Base-by-base conservation (phyloP, 2,797 vertebrate genomes). In the Limnodromus scolopaceus region DNA sequence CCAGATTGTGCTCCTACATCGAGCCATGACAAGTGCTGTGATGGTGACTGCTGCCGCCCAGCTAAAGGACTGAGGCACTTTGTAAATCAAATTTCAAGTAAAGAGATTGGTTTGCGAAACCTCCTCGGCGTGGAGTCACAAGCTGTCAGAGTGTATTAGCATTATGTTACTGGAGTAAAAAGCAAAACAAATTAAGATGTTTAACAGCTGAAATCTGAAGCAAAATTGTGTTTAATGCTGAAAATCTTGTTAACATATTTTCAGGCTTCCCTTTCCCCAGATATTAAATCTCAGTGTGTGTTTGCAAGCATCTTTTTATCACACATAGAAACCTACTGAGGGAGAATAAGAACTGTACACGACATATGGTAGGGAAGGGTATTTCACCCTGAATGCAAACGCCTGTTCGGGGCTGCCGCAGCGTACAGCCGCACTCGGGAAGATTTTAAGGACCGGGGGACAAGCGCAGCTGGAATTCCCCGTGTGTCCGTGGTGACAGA, bases 181-280 rank as follows among this genome's bases (percentile, higher is more conserved):
- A 97, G 96, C 97, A 98, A 97, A 97, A 97, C 97, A 98, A 97
- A 98, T 98, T 98, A 98, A 97, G 98, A 98, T 97, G 92, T 97
- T 97, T 97, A 98, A 97, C 97, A 97, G 97, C 96, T 97, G 97
- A 98, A 98, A 98, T 97, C 96, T 97, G 97, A 98, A 95, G 86
- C 93, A 95, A 96, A 97, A 97, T 98, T 97, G 97, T 94, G 93
- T 97, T 98, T 97, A 97, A 97, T 97, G 93, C 95, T 81, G 92
- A 84, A 98, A 98, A 98, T 98, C 98, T 97, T 97, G 94, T 98
- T 98, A 98, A 68, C 60, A 28, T 96, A 96, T 96, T 97, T 95
- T 94, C 96, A 96, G 96, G 94, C 94, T 97, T 98, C 97, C 96
- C 87, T 97, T 96, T 91, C 94, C 70, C 86, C 77, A 94, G 80